Base-by-base conservation (phyloP, 1,140 invertebrate genomes). In the Stratiolaelaps scimitus region DNA sequence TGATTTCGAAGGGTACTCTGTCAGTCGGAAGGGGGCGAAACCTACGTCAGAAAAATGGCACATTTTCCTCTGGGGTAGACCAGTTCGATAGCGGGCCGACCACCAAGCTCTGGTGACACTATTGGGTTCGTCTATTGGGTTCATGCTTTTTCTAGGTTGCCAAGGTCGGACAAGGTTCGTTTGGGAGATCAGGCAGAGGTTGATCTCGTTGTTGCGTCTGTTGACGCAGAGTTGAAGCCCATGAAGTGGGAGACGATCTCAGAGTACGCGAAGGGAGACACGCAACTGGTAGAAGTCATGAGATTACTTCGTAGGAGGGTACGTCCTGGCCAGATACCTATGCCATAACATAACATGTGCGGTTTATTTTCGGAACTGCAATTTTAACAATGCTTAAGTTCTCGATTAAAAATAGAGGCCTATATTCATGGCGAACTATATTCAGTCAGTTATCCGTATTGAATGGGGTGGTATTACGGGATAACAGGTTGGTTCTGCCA, bases 21-120 rank as follows among this genome's bases (percentile, higher is more conserved):
- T 45, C 44, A 19, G 44, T 13, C 13, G 13, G 13, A 19, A 19
- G 44, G 44, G 44, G 13, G 19, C n/a, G 19, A 13, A 19, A 45
- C 44, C 44, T 13, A 45, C 44, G 19, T 13, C 44, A 19, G 44
- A 48, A 15, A 48, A 15, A 15, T 48, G 47, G 47, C 47, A 48
- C 15, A 28, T 15, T 7, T 15, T 48, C 4, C 15, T 48, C 19
- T n/a, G n/a, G n/a, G n/a, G n/a, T n/a, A n/a, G n/a, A n/a, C n/a
- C n/a, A n/a, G n/a, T n/a, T n/a, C n/a, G 44, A 45, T 13, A 13
- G 19, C 44, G 44, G 19, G 19, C 44, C n/a, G 44, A 45, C 44
- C 44, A 45, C n/a, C 44, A 45, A 45, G 44, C 44, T 13, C n/a
- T 45, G 44, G 44, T 45, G 44, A 19, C 44, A 45, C n/a, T 45